A percentile compares a stretch with the other conserved stretches of the same genome.
Evolutionary conservation across 2,113 vertebrate species (phyloP).

Genomic region (Thryonomys swinderianus): DNA sequence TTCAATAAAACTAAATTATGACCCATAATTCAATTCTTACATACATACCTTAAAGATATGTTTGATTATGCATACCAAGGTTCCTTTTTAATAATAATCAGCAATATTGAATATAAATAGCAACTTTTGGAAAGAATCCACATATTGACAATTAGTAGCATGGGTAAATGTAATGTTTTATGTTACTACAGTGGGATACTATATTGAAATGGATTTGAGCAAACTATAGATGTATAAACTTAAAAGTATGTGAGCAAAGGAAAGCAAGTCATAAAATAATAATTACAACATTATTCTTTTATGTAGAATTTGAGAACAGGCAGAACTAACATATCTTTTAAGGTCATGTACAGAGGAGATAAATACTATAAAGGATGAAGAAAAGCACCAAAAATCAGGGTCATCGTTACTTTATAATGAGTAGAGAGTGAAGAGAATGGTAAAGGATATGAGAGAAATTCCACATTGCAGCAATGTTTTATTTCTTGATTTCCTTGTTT

Average conservation of each 20-base stretch:
- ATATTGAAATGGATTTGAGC: not conserved
- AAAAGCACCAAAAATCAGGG: not conserved
- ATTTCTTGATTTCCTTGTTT: not conserved
- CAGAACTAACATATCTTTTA: not conserved
- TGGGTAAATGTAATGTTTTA: not conserved
- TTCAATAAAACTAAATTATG: not conserved
- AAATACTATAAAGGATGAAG: not conserved
- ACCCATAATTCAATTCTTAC: not conserved
- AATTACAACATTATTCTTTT: not conserved
- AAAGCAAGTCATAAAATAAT: conserved; percentile 38
- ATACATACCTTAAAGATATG: not conserved
- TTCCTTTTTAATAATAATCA: not conserved
- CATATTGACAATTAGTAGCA: not conserved
- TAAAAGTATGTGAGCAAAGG: not conserved
- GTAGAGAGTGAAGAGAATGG: not conserved
- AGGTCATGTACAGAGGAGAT: not conserved
- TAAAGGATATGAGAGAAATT: not conserved
- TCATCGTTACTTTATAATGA: not conserved
- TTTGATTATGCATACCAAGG: not conserved
- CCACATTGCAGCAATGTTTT: not conserved
- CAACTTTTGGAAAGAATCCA: conserved; percentile 13
- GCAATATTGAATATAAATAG: not conserved
- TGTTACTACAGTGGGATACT: not conserved
- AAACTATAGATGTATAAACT: not conserved
- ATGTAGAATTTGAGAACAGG: not conserved